Conservation (phyloP, 2,888 invertebrate genomes). For the Oscheius sp. region DNA sequence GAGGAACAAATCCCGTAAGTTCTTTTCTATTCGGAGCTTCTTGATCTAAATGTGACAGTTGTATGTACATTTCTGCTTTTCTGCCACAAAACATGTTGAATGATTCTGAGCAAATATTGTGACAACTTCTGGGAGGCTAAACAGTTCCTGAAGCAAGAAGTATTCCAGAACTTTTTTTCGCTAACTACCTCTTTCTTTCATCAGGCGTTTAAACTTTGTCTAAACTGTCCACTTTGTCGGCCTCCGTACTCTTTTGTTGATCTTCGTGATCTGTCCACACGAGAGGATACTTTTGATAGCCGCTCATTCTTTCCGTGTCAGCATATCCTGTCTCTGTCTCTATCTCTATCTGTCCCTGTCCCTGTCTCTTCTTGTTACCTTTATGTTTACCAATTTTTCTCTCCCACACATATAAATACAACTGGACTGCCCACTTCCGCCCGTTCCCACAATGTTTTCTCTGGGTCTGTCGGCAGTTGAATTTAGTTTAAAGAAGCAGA, state of each 20-base stretch:
- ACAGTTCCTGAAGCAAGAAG: too few species aligned
- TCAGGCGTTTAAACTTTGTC: neutral
- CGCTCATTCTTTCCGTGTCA: too few species aligned
- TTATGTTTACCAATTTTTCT: neutral
- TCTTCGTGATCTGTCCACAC: neutral
- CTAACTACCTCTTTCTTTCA: too few species aligned
- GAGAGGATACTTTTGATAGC: too few species aligned
- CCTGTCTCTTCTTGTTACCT: neutral
- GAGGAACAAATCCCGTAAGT: slow-evolving; percentile 1
- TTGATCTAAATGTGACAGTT: too few species aligned
- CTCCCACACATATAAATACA: neutral
- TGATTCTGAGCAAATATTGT: neutral
- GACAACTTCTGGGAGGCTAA: too few species aligned
- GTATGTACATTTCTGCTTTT: neutral
- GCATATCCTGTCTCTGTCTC: slow-evolving; percentile 1
- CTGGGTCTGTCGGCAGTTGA: too few species aligned
- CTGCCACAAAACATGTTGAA: neutral
- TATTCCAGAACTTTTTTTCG: too few species aligned
- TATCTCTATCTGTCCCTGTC: neutral
- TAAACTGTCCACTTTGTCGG: slow-evolving; percentile 1
- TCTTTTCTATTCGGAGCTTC: neutral
- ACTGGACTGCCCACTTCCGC: too few species aligned
- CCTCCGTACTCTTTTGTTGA: slow-evolving; percentile 9
- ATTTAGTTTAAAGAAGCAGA: too few species aligned
- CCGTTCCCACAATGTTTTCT: too few species aligned